Evolutionary conservation across 2,797 vertebrate genomes (phyloP).

Genomic region (Lacerta bilineata): DNA sequence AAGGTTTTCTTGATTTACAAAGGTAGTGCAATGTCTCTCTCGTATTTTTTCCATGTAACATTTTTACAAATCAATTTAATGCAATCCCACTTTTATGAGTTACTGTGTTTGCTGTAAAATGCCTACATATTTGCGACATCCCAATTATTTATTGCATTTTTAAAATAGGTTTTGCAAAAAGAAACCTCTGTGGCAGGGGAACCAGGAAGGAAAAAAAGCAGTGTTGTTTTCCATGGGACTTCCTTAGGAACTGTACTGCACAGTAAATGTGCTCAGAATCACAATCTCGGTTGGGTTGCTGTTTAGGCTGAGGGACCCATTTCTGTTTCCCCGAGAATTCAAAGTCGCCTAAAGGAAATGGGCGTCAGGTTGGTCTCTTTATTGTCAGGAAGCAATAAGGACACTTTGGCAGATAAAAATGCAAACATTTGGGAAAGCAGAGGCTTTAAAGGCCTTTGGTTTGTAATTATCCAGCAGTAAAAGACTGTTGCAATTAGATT

Average conservation of each 20-base stretch:
- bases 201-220: neutral
- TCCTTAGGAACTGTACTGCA: neutral
- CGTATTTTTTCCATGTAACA: no score
- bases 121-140: neutral
- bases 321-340: conserved; percentile 5
- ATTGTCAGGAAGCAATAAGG: neutral
- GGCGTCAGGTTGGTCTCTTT: neutral
- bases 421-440: conserved; percentile 3
- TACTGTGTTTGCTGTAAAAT: neutral
- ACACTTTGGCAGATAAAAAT: conserved; percentile 18
- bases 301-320: neutral
- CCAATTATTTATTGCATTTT: neutral
- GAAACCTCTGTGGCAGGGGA: neutral
- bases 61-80: no score
- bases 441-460: neutral
- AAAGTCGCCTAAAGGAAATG: neutral
- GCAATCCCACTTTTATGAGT: neutral
- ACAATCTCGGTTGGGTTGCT: neutral
- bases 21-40: no score
- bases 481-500: conserved; percentile 27
- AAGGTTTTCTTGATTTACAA: no score
- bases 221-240: neutral
- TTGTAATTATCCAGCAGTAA: neutral
- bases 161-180: neutral
- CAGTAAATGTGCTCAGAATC: neutral